These are phyloP conservation scores for Alectura lathami DNA, from an alignment of 2,113 vertebrate species.

Conservation along the genomic window DNA sequence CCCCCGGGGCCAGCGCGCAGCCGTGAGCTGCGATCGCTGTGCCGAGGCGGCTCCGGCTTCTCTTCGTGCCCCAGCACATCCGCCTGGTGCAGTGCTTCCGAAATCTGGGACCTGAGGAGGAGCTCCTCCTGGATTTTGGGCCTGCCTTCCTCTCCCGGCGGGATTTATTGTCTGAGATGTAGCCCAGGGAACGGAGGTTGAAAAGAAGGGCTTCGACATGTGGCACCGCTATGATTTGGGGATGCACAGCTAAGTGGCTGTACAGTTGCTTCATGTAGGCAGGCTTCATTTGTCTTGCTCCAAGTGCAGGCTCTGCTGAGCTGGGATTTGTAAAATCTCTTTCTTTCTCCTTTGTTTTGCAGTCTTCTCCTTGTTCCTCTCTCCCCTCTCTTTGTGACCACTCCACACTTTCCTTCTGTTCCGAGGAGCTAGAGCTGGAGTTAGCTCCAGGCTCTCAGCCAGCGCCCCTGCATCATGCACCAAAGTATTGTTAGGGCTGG, in stretches of 20 bases:
- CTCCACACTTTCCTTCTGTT: neutral
- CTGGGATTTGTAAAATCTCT: neutral
- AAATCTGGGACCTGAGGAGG: slow-evolving; percentile 33
- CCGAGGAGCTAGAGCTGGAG: neutral
- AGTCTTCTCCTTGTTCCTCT: neutral
- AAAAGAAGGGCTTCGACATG: slow-evolving; percentile 46
- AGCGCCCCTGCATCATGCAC: neutral
- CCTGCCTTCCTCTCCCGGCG: neutral
- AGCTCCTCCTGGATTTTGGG: slow-evolving; percentile 5
- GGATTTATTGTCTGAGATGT: slow-evolving; percentile 47
- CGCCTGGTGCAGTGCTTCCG: neutral
- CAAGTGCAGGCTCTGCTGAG: neutral
- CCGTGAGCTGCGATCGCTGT: neutral
- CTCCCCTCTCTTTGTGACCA: neutral
- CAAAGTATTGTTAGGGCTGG: neutral
- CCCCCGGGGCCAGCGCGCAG: slow-evolving; percentile 22
- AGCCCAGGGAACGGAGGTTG: slow-evolving; percentile 18
- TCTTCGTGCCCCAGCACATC: neutral
- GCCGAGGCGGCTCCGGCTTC: neutral
- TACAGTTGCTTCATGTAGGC: slow-evolving; percentile 87
- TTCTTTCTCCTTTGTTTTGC: neutral
- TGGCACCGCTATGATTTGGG: slow-evolving; percentile 81
- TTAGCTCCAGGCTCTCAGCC: neutral
- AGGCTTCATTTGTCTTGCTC: slow-evolving; percentile 48
- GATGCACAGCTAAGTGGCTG: slow-evolving; percentile 81